Conservation (phyloP, 2,113 vertebrate genomes). For the Pipa parva region DNA sequence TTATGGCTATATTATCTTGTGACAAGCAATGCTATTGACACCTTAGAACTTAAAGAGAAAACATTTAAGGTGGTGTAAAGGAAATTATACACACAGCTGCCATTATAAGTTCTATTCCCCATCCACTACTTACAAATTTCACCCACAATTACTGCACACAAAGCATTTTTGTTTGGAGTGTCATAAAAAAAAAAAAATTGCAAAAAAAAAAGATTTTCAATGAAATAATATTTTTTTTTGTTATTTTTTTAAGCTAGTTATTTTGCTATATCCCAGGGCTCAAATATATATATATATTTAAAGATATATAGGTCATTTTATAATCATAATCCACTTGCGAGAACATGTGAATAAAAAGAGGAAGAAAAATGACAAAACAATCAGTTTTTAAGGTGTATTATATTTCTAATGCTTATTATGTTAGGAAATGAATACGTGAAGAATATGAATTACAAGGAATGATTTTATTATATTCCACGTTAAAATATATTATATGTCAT, state of each 20-base stretch:
- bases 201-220: constrained; percentile 15
- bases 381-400: neutral
- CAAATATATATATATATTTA: neutral
- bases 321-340: neutral
- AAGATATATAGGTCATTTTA: neutral
- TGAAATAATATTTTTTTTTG: constrained; percentile 15
- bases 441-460: neutral
- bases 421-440: neutral
- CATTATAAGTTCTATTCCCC: constrained; percentile 40
- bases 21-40: constrained; percentile 44
- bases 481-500: neutral
- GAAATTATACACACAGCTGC: constrained; percentile 43
- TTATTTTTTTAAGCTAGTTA: constrained; percentile 23
- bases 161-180: constrained; percentile 32
- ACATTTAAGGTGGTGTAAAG: constrained; percentile 42
- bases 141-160: constrained; percentile 35
- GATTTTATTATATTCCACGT: neutral
- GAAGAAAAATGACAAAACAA: neutral
- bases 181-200: constrained; percentile 13
- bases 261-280: constrained; percentile 11
- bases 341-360: neutral
- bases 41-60: constrained; percentile 41
- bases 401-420: neutral
- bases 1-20: constrained; percentile 44
- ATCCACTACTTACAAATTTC: constrained; percentile 28